A percentile compares a stretch with the other conserved stretches of the same genome.
These are phyloP conservation scores for Hydrocynus forskahlii DNA, from an alignment of 2,797 vertebrate species.

Conservation along the genomic window DNA sequence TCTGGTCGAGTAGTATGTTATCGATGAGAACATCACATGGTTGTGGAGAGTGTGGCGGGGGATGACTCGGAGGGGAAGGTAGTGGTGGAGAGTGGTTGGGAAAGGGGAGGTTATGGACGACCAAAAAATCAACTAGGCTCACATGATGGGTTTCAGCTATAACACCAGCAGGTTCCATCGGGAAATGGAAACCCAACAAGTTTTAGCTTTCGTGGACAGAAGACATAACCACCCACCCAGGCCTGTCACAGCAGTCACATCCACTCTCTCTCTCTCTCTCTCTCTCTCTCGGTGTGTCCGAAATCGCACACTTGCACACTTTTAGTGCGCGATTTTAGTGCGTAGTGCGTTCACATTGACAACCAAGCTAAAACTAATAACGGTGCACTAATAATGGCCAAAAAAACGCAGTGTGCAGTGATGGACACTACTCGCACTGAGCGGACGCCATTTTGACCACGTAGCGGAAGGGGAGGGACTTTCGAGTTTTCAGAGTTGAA, in stretches of 20 bases:
- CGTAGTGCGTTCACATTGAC: too few relatives aligned
- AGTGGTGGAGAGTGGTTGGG: conserved; percentile 82
- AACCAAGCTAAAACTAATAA: too few relatives aligned
- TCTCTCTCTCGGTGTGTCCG: conserved; percentile 12
- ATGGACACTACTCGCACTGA: too few relatives aligned
- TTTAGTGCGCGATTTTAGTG: too few relatives aligned
- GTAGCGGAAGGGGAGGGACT: too few relatives aligned
- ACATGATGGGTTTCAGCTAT: conserved; percentile 86
- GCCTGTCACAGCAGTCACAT: conserved; percentile 61
- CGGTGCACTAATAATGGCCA: too few relatives aligned
- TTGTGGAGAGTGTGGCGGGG: conserved; percentile 79
- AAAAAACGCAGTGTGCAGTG: too few relatives aligned
- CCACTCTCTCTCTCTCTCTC: conserved; percentile 45
- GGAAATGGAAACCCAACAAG: conserved; percentile 82
- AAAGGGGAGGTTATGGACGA: conserved; percentile 82
- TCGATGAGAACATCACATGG: conserved; percentile 86
- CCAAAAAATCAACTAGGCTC: conserved; percentile 79
- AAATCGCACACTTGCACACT: too few relatives aligned
- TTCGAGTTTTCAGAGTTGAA: too few relatives aligned
- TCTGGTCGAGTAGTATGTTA: conserved; percentile 83
- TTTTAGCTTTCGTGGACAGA: conserved; percentile 84
- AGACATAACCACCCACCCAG: conserved; percentile 75
- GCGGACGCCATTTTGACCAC: too few relatives aligned
- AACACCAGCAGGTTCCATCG: conserved; percentile 84
- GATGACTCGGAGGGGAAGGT: conserved; percentile 73